Percentiles rank a stretch among this genome's conserved stretches.
Conservation (phyloP, 1,140 invertebrate species). For the Cyclina sinensis region DNA sequence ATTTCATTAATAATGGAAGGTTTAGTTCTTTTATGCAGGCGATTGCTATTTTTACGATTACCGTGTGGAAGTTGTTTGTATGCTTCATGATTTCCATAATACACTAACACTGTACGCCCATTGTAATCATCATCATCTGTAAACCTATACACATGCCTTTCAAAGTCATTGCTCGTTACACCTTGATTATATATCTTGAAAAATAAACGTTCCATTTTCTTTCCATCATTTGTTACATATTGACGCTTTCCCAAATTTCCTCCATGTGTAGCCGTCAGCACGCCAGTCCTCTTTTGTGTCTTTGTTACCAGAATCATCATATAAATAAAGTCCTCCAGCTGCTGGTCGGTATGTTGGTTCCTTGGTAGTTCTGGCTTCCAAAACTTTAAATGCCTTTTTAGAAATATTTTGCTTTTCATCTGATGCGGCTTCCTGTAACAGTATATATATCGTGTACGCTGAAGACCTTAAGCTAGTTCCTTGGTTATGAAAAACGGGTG, state of each 20-base stretch:
- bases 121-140: background rate
- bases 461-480: too few species aligned
- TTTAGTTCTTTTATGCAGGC: conserved; percentile 34
- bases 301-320: too few species aligned
- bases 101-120: conserved; percentile 16
- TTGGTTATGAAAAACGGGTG: too few species aligned
- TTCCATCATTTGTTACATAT: conserved; percentile 22
- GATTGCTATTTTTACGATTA: conserved; percentile 9
- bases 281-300: too few species aligned
- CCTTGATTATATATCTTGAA: conserved; percentile 23
- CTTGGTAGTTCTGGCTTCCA: too few species aligned
- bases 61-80: conserved; percentile 9
- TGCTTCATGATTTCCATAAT: background rate
- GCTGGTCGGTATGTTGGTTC: too few species aligned
- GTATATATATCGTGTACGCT: too few species aligned
- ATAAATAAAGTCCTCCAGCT: too few species aligned
- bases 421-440: too few species aligned
- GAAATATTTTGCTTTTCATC: too few species aligned
- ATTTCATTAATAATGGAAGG: conserved; percentile 19
- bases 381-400: too few species aligned
- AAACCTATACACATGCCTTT: conserved; percentile 19
- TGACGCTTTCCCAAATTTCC: background rate
- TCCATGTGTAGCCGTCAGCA: too few species aligned
- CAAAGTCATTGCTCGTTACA: background rate
- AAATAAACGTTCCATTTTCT: background rate